phyloP scores from a whole-genome alignment of 92 coral and sea anemone genomes.

The Desmophyllum pertusum region DNA sequence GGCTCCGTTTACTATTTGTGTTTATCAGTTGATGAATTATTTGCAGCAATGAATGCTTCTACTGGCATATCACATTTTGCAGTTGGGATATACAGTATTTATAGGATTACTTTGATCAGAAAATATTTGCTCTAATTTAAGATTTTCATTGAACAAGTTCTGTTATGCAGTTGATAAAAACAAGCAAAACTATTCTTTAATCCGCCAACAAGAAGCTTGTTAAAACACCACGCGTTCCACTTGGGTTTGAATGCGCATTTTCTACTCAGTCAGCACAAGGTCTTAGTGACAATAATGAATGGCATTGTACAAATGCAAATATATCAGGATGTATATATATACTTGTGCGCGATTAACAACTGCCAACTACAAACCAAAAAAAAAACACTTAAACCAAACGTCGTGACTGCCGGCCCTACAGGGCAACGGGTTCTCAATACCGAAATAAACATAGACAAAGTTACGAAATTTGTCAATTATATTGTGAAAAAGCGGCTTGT shows the following conservation, averaged over 20 bases:
- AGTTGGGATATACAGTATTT: background rate
- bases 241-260: background rate
- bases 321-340: background rate
- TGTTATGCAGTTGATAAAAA: background rate
- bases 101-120: background rate
- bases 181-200: background rate
- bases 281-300: conserved; percentile 19
- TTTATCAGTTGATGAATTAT: conserved; percentile 16
- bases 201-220: background rate
- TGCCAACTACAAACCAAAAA: conserved; percentile 6
- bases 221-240: background rate
- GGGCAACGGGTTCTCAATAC: background rate
- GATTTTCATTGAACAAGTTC: background rate
- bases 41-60: background rate
- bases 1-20: background rate
- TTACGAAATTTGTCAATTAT: background rate
- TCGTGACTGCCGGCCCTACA: background rate
- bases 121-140: background rate
- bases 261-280: background rate
- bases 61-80: background rate
- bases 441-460: background rate
- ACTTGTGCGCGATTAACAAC: conserved; percentile 12
- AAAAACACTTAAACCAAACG: background rate
- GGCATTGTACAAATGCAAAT: conserved; percentile 13
- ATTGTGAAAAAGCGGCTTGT: background rate